Percentiles rank a stretch among this genome's conserved stretches.
Conservation (phyloP, 2,113 vertebrate genomes). For the Cinclus cinclus region DNA sequence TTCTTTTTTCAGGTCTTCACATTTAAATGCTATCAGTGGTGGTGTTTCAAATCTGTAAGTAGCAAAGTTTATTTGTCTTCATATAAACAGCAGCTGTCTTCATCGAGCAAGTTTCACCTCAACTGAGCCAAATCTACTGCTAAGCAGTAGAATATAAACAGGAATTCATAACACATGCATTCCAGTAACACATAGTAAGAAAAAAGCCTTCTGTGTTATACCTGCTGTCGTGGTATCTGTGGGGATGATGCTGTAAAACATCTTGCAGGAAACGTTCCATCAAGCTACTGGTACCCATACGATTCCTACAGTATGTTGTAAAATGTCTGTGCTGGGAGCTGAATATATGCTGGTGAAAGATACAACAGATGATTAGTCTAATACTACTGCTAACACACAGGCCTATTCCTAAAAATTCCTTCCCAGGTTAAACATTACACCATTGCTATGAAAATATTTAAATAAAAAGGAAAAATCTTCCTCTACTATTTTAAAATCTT, state of each 20-base stretch:
- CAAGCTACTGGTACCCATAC: constrained; percentile 68
- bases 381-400: background rate
- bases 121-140: background rate
- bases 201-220: constrained; percentile 40
- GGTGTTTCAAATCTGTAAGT: background rate
- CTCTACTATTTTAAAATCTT: background rate
- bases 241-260: constrained; percentile 86
- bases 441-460: background rate
- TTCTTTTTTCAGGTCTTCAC: background rate
- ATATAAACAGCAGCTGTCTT: background rate
- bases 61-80: background rate
- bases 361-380: background rate
- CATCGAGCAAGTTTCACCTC: background rate
- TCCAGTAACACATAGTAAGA: background rate
- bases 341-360: constrained; percentile 82
- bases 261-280: constrained; percentile 94
- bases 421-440: background rate
- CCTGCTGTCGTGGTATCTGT: constrained; percentile 82
- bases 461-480: background rate
- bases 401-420: background rate
- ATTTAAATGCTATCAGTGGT: background rate
- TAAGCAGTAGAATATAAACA: background rate
- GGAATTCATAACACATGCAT: background rate
- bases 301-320: constrained; percentile 72
- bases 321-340: constrained; percentile 84